These are phyloP conservation scores for Dendrolimus pini DNA, from an alignment of 2,888 invertebrate genomes.

Conservation along the genomic window DNA sequence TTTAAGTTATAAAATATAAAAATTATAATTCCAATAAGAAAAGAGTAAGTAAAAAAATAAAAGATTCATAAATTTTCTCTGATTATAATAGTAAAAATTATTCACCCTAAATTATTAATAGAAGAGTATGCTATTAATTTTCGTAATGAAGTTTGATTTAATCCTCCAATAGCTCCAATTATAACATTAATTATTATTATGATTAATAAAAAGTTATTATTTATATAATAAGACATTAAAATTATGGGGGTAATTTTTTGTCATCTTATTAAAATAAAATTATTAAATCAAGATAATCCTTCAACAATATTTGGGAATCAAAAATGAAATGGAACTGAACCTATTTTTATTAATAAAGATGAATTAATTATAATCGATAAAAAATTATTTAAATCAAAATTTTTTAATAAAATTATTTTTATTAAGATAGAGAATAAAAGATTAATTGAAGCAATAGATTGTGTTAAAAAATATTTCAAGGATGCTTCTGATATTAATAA, in stretches of 20 bases:
- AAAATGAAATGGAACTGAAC: slow-evolving; percentile 75
- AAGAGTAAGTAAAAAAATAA: slow-evolving; percentile 61
- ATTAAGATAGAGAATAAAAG: slow-evolving; percentile 67
- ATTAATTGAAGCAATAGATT: slow-evolving; percentile 75
- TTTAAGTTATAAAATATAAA: slow-evolving; percentile 64
- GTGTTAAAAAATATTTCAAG: slow-evolving; percentile 78
- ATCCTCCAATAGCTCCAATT: slow-evolving; percentile 67
- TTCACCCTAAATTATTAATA: slow-evolving; percentile 79
- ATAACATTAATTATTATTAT: slow-evolving; percentile 61
- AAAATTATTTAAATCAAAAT: slow-evolving; percentile 39
- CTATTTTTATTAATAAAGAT: slow-evolving; percentile 73
- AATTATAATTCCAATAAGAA: slow-evolving; percentile 60
- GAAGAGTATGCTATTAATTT: slow-evolving; percentile 79
- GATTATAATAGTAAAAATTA: slow-evolving; percentile 58
- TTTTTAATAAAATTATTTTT: slow-evolving; percentile 48
- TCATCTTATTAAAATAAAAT: slow-evolving; percentile 76
- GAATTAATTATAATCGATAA: slow-evolving; percentile 48
- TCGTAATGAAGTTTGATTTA: slow-evolving; percentile 74
- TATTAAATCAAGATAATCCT: slow-evolving; percentile 75
- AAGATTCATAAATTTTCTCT: slow-evolving; percentile 62
- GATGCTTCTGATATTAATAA: slow-evolving; percentile 70
- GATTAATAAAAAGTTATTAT: slow-evolving; percentile 52
- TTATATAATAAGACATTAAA: slow-evolving; percentile 63
- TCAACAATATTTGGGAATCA: slow-evolving; percentile 78
- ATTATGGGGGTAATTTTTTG: slow-evolving; percentile 81